A percentile compares a stretch with the other conserved stretches of the same genome.
These are phyloP conservation scores for Slavum lentiscoides DNA, from an alignment of 2,888 invertebrate species.

Conservation along the genomic window DNA sequence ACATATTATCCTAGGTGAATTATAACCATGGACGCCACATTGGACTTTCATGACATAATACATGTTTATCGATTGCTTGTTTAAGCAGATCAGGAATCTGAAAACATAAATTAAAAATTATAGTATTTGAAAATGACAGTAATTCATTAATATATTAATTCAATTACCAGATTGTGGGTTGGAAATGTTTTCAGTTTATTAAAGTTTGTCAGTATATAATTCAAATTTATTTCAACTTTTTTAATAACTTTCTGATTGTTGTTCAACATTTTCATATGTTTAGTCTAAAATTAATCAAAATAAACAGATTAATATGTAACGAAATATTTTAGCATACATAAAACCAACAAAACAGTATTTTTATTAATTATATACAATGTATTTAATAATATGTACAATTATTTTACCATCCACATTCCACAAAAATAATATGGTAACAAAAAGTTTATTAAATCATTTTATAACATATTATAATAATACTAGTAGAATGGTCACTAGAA, in stretches of 20 bases:
- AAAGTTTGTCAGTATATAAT: neutral
- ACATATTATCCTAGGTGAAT: neutral
- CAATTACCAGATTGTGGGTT: constrained; percentile 3
- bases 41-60: neutral
- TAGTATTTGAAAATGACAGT: neutral
- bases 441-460: no score
- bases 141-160: neutral
- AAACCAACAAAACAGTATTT: no score
- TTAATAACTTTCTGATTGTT: neutral
- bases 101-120: constrained; percentile 19
- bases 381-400: no score
- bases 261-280: neutral
- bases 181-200: neutral
- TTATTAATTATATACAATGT: no score
- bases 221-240: neutral
- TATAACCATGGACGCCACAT: constrained; percentile 41
- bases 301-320: neutral
- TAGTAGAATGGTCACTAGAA: no score
- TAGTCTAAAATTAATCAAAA: neutral
- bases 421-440: no score
- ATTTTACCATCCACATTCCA: no score
- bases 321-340: neutral
- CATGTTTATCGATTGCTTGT: neutral
- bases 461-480: no score
- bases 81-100: constrained; percentile 15